These are phyloP conservation scores for Druon quercuslanigerum DNA, from an alignment of 1,140 invertebrate species.

Conservation along the genomic window DNA sequence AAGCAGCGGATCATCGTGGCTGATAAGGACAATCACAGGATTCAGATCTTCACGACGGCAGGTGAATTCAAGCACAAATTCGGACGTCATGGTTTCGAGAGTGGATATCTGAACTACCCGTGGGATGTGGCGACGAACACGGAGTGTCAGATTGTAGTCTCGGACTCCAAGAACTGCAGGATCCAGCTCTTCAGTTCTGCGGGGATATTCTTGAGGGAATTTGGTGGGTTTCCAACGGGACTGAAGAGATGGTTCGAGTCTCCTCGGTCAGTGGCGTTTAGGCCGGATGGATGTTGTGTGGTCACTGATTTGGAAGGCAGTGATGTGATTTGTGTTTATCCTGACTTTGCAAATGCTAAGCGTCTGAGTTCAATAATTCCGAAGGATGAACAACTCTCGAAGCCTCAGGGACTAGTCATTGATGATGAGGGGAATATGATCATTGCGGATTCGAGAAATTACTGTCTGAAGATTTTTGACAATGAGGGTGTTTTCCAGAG, in stretches of 20 bases:
- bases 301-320: constrained; percentile 98
- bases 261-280: constrained; percentile 93
- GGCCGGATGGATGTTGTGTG: constrained; percentile 86
- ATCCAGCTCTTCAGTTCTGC: constrained; percentile 90
- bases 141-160: constrained; percentile 89
- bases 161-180: constrained; percentile 95
- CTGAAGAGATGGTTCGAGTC: constrained; percentile 81
- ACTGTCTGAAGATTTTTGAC: constrained; percentile 86
- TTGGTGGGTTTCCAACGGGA: constrained; percentile 77
- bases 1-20: constrained; percentile 90
- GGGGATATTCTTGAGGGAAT: constrained; percentile 90
- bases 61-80: constrained; percentile 90
- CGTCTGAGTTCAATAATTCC: constrained; percentile 82
- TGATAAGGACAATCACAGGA: constrained; percentile 97
- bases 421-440: constrained; percentile 93
- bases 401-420: constrained; percentile 93
- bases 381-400: constrained; percentile 84
- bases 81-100: constrained; percentile 89
- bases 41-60: constrained; percentile 85
- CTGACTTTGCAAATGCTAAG: constrained; percentile 81
- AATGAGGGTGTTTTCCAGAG: constrained; percentile 85
- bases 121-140: constrained; percentile 95
- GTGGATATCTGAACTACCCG: constrained; percentile 95
- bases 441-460: constrained; percentile 93
- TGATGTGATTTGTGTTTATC: constrained; percentile 86